A percentile compares a stretch with the other conserved stretches of the same genome.
phyloP scores from a whole-genome alignment of 2,888 invertebrate genomes.

The Pogonocherus hispidulus region DNA sequence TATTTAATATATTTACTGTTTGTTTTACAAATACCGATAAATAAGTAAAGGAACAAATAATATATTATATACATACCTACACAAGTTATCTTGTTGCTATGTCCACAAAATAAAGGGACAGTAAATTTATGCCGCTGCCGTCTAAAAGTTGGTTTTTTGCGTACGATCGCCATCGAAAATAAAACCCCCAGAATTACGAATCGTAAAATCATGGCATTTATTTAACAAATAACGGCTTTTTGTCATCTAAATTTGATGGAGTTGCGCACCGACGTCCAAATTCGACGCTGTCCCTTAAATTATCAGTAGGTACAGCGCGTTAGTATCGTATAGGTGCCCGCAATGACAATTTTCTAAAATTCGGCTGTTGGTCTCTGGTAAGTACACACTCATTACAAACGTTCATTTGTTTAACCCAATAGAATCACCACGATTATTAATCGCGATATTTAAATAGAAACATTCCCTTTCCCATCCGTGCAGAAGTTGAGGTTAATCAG shows the following conservation, averaged over 20 bases:
- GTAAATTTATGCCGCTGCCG: not conserved
- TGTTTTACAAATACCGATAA: too few species aligned
- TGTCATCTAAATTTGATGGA: constrained; percentile 67
- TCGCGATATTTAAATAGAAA: not conserved
- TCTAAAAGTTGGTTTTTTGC: not conserved
- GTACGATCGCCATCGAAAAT: not conserved
- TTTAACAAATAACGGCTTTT: constrained; percentile 67
- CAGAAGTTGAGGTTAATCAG: constrained; percentile 38
- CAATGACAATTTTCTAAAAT: constrained; percentile 68
- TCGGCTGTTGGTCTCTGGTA: constrained; percentile 67
- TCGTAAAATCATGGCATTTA: constrained; percentile 57
- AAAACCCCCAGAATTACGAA: constrained; percentile 24
- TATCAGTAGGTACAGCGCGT: constrained; percentile 69
- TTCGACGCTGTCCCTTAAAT: constrained; percentile 66
- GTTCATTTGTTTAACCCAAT: constrained; percentile 11
- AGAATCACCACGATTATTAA: not conserved
- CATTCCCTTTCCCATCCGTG: not conserved
- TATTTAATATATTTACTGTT: too few species aligned
- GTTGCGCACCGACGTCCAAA: constrained; percentile 66
- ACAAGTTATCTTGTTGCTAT: too few species aligned
- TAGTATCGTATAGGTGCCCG: constrained; percentile 69
- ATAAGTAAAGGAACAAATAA: too few species aligned
- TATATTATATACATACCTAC: too few species aligned
- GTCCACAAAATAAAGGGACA: too few species aligned
- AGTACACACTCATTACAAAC: constrained; percentile 35